Evolutionary conservation across 2,888 invertebrate species (phyloP).

Genomic region (Neocrepidodera transversa): DNA sequence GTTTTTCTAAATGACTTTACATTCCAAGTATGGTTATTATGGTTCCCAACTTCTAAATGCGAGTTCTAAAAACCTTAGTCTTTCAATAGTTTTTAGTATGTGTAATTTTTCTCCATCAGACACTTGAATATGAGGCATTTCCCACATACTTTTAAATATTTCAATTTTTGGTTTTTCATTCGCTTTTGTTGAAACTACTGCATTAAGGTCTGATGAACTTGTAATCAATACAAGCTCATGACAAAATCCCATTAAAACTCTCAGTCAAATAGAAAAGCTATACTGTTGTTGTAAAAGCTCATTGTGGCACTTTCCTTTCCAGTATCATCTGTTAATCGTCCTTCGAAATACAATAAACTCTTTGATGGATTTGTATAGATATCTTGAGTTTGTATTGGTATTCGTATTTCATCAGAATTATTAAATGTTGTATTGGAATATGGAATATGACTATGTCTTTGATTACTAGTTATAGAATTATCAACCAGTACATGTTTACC

Average conservation of each 20-base stretch:
- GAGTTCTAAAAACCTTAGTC: constrained; percentile 16
- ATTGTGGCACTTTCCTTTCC: background rate
- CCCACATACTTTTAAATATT: constrained; percentile 31
- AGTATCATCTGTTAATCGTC: no score
- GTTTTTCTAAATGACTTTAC: constrained; percentile 32
- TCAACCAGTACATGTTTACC: no score
- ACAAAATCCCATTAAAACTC: constrained; percentile 32
- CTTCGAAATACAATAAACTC: no score
- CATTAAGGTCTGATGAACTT: constrained; percentile 30
- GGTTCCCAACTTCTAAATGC: constrained; percentile 31
- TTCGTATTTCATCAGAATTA: no score
- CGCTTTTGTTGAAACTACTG: constrained; percentile 16
- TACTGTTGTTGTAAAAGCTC: constrained; percentile 22
- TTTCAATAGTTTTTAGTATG: constrained; percentile 16
- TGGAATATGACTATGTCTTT: no score
- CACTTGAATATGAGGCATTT: constrained; percentile 29
- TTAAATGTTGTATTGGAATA: no score
- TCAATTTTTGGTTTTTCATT: constrained; percentile 26
- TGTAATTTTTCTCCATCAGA: constrained; percentile 19
- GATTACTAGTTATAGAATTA: no score
- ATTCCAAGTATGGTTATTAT: no score
- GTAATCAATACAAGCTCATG: constrained; percentile 37
- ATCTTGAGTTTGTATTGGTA: no score
- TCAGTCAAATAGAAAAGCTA: constrained; percentile 9
- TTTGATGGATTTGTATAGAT: no score